These are phyloP conservation scores for Drosophila formosana DNA, from an alignment of 2,888 invertebrate species.

Conservation along the genomic window DNA sequence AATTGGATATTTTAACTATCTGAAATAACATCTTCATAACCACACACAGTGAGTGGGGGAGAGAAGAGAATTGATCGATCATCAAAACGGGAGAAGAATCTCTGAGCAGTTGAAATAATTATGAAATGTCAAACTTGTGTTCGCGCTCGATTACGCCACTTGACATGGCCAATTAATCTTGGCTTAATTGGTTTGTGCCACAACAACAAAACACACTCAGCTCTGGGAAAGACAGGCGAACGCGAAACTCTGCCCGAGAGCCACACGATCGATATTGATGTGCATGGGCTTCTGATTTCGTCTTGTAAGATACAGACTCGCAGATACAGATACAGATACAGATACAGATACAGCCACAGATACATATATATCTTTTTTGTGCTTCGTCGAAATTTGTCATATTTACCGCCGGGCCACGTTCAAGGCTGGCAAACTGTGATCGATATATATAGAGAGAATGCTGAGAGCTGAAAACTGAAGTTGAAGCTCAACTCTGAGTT, in stretches of 20 bases:
- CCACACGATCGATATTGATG: slow-evolving; percentile 74
- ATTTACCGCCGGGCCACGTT: slow-evolving; percentile 62
- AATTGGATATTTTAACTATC: slow-evolving; percentile 48
- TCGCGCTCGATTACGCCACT: slow-evolving; percentile 82
- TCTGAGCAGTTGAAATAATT: slow-evolving; percentile 76
- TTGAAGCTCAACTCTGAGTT: slow-evolving; percentile 21
- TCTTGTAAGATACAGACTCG: slow-evolving; percentile 46
- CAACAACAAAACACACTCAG: slow-evolving; percentile 53
- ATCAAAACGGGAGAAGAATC: slow-evolving; percentile 51
- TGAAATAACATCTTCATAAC: slow-evolving; percentile 40
- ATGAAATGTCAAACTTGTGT: slow-evolving; percentile 83
- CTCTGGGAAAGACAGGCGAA: slow-evolving; percentile 40
- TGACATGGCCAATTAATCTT: slow-evolving; percentile 82
- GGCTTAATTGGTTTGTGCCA: slow-evolving; percentile 82
- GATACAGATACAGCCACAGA: slow-evolving; percentile 19
- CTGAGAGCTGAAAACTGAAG: slow-evolving; percentile 10
- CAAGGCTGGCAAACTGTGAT: slow-evolving; percentile 60
- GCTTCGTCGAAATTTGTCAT: slow-evolving; percentile 71
- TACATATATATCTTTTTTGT: slow-evolving; percentile 27
- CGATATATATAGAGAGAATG: slow-evolving; percentile 56
- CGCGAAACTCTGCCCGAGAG: slow-evolving; percentile 51
- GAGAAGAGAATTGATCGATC: slow-evolving; percentile 68
- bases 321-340: slow-evolving; percentile 17
- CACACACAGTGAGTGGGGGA: slow-evolving; percentile 1
- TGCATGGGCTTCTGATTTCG: slow-evolving; percentile 73